Base-by-base conservation (phyloP, 1,140 invertebrate species). In the Brachystomella parvula region DNA sequence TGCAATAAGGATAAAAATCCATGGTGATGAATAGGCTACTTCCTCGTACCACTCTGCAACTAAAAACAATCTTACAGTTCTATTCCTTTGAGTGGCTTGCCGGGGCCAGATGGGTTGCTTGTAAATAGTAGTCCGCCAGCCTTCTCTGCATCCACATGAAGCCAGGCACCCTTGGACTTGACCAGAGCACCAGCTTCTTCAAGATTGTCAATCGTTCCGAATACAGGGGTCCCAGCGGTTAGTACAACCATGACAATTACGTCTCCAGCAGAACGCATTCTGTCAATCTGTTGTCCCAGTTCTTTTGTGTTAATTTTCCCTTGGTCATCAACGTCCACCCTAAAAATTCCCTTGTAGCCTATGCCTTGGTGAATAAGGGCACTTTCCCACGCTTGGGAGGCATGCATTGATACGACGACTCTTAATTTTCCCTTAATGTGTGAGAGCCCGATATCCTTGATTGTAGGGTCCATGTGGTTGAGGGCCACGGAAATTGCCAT, bases 321-420 rank as follows among this genome's bases (percentile, higher is more conserved):
- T 24, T 6, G 9, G 3, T 19, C 28, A 32, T 60, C 58, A 12
- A 28, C 28, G 6, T 15, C 3, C 9, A 60, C 30, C 24, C 24
- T 32, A 12, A 60, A 15, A 29, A 60, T 33, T 29, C 9, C 15
- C 19, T 9, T 19, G 3, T 6, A 3, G 3, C 58, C 58, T 6
- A 60, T 3, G 6, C 58, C 30, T 30, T 60, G 24, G 58, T 60
- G 31, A 26, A 30, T 12, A 12, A 29, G 15, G 6, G 29, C 79
- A 75, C 92, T 93, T 71, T 90, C 88, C 2, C 94, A 85, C 0
- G 94, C 97, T 77, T 96, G 98, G 77, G 98, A 95, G n/a, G 92
- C 89, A 78, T 97, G 87, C 74, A 88, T 87, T 0, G 90, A 93
- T 0, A 90, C 91, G 75, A 90, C 9, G 91, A 0, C 91, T 73